Evolutionary conservation across 2,888 invertebrate species (phyloP).

Genomic region (Nycteola revayana): DNA sequence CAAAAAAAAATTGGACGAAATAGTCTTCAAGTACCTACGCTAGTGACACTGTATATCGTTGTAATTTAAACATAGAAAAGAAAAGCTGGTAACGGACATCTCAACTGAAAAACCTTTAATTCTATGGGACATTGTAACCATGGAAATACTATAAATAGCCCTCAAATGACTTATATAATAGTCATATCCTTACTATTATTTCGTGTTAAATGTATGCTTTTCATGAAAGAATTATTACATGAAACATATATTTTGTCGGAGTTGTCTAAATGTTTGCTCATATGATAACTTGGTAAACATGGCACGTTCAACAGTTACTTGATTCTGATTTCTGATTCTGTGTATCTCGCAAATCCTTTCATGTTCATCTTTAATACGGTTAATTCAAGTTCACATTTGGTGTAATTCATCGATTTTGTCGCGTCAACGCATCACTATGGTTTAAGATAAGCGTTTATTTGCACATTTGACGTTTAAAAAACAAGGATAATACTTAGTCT

Average conservation of each 20-base stretch:
- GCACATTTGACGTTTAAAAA: too few species aligned
- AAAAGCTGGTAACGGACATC: too few species aligned
- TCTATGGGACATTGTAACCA: too few species aligned
- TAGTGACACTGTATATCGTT: too few species aligned
- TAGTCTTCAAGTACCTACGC: too few species aligned
- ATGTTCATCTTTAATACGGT: conserved; percentile 16
- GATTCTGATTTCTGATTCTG: conserved; percentile 6
- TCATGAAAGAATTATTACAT: conserved; percentile 42
- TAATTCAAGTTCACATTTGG: conserved; percentile 7
- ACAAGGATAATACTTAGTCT: too few species aligned
- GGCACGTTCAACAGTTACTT: conserved; percentile 9
- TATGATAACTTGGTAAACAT: conserved; percentile 21
- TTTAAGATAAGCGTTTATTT: too few species aligned
- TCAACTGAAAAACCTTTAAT: too few species aligned
- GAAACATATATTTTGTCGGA: conserved; percentile 37
- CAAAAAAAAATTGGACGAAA: too few species aligned
- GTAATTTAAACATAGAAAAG: too few species aligned
- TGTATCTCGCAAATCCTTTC: conserved; percentile 22
- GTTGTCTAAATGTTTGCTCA: conserved; percentile 37
- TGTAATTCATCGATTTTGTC: conserved; percentile 18
- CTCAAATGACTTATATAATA: too few species aligned
- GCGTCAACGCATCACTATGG: conserved; percentile 11
- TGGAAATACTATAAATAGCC: too few species aligned
- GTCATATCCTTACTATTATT: conserved; percentile 26
- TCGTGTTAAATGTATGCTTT: conserved; percentile 40